Evolutionary conservation across 2,797 vertebrate species (phyloP).

Genomic region (Sardinella longiceps): DNA sequence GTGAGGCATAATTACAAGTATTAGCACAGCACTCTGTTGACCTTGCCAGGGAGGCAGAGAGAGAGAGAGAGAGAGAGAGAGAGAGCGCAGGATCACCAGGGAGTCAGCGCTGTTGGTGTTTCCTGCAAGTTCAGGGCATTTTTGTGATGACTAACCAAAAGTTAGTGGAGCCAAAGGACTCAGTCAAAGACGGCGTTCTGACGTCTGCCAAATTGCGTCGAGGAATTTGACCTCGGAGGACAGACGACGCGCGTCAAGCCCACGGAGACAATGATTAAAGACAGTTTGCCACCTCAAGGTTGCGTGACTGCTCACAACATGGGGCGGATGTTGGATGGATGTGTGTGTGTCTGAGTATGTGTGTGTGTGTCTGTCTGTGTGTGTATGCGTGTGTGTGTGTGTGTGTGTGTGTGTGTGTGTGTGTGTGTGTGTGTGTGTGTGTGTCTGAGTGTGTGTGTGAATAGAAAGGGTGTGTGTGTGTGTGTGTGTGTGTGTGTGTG

Average conservation of each 20-base stretch:
- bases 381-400: neutral
- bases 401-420: no score
- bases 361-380: neutral
- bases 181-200: neutral
- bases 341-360: neutral
- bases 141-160: neutral
- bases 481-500: neutral
- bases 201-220: neutral
- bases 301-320: neutral
- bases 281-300: neutral
- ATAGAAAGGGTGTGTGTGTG: neutral
- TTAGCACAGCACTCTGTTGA: neutral
- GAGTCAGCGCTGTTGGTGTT: neutral
- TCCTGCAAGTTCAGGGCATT: neutral
- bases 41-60: neutral
- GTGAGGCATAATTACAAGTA: neutral
- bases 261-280: neutral
- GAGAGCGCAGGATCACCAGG: no score
- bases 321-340: neutral
- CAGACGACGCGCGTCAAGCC: neutral
- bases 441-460: neutral
- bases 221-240: neutral
- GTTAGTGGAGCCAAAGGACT: slow-evolving; percentile 2
- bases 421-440: no score
- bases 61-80: neutral